These are phyloP conservation scores for Deilephila elpenor DNA, from an alignment of 2,888 invertebrate genomes.

Conservation along the genomic window DNA sequence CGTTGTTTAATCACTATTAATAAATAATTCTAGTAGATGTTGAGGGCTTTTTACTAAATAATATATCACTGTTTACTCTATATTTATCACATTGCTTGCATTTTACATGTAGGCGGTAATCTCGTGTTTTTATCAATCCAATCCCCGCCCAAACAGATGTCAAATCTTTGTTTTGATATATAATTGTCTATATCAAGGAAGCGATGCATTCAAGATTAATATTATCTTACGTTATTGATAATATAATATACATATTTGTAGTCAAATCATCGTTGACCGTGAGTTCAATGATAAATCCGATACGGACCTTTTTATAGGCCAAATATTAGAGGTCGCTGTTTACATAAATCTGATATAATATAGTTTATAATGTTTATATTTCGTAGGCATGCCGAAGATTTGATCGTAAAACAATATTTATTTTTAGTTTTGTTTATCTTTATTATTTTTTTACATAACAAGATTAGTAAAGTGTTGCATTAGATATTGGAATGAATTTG, in stretches of 20 bases:
- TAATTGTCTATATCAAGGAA: slow-evolving; percentile 4
- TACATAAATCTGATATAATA: slow-evolving; percentile 26
- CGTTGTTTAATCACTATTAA: no score
- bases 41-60: no score
- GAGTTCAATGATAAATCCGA: slow-evolving; percentile 19
- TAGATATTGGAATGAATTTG: not conserved
- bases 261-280: slow-evolving; percentile 17
- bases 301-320: slow-evolving; percentile 26
- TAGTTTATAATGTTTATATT: not conserved
- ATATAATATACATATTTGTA: slow-evolving; percentile 14
- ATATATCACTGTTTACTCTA: no score
- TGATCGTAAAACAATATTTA: not conserved
- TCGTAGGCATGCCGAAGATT: not conserved
- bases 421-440: slow-evolving; percentile 16
- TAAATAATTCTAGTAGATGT: no score
- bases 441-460: not conserved
- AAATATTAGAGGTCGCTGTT: slow-evolving; percentile 25
- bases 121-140: not conserved
- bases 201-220: not conserved
- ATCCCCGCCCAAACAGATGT: not conserved
- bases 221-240: slow-evolving; percentile 3
- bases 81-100: no score
- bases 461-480: not conserved
- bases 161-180: not conserved
- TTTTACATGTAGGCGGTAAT: no score